Conservation (phyloP, 30 jellyfish, hydroid and myxozoan species). For the Aurelia aurita region DNA sequence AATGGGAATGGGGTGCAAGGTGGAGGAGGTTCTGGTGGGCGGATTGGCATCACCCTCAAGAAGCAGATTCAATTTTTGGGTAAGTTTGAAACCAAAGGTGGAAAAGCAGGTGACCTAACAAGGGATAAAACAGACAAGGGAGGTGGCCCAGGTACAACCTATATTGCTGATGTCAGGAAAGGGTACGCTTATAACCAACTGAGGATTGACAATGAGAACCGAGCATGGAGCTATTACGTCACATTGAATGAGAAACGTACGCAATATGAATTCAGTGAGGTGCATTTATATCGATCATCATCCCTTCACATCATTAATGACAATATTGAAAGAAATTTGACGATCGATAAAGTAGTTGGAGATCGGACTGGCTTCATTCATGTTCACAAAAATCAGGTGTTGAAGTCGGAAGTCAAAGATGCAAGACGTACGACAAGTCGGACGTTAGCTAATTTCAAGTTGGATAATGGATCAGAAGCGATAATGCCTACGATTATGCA, state of each 20-base stretch:
- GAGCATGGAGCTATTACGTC: slow-evolving; percentile 62
- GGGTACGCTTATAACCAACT: slow-evolving; percentile 59
- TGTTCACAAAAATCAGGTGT: slow-evolving; percentile 61
- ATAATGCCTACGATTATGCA: slow-evolving; percentile 73
- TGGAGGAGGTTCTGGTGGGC: slow-evolving; percentile 80
- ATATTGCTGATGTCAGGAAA: slow-evolving; percentile 59
- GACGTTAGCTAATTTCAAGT: slow-evolving; percentile 60
- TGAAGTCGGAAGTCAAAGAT: slow-evolving; percentile 58
- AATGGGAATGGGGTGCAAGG: slow-evolving; percentile 59
- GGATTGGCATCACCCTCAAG: slow-evolving; percentile 49
- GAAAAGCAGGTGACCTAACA: slow-evolving; percentile 59
- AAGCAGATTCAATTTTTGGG: slow-evolving; percentile 51
- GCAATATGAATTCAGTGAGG: slow-evolving; percentile 52
- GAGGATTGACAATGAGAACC: slow-evolving; percentile 53
- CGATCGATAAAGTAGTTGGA: slow-evolving; percentile 52
- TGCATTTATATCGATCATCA: slow-evolving; percentile 54
- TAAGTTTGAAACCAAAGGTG: slow-evolving; percentile 53
- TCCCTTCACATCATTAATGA: slow-evolving; percentile 43
- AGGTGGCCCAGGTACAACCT: slow-evolving; percentile 74
- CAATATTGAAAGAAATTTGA: slow-evolving; percentile 39
- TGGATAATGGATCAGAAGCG: slow-evolving; percentile 70
- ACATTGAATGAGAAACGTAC: slow-evolving; percentile 48
- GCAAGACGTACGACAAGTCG: slow-evolving; percentile 70
- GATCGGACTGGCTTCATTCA: slow-evolving; percentile 71
- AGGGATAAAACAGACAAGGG: slow-evolving; percentile 72